Percentiles rank a stretch among this genome's conserved stretches.
Conservation (phyloP, 2,113 vertebrate genomes). For the Coturnix japonica region DNA sequence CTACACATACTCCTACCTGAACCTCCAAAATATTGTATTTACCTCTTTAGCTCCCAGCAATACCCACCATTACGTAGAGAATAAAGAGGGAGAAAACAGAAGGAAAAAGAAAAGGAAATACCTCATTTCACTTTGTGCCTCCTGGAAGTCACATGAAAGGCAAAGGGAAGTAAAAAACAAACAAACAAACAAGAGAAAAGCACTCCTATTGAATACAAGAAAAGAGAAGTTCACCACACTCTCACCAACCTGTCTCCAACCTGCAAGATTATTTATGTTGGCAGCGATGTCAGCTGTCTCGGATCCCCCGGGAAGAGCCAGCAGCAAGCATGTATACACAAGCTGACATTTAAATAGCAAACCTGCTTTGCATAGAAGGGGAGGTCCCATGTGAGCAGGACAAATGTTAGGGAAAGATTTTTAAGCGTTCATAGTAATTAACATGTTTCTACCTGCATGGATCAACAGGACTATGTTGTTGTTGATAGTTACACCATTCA, state of each 20-base stretch:
- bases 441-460: background rate
- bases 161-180: background rate
- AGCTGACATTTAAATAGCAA: slow-evolving; percentile 50
- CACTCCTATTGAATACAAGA: background rate
- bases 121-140: slow-evolving; percentile 33
- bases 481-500: background rate
- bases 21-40: background rate
- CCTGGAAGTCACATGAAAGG: background rate
- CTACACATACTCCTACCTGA: background rate
- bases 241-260: background rate
- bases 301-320: background rate
- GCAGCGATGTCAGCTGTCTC: background rate
- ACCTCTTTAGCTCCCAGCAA: background rate
- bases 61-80: background rate
- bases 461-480: background rate
- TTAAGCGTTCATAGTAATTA: slow-evolving; percentile 23
- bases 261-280: slow-evolving; percentile 10
- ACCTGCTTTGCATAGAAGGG: slow-evolving; percentile 33
- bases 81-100: background rate
- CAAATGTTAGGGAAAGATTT: background rate
- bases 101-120: background rate
- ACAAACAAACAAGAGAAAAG: background rate
- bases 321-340: background rate
- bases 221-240: background rate
- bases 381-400: slow-evolving; percentile 10